Evolutionary conservation across 2,113 vertebrate species (phyloP), one percentile per base, ranked within the genome.

Genomic region (Orthonyx spaldingii): DNA sequence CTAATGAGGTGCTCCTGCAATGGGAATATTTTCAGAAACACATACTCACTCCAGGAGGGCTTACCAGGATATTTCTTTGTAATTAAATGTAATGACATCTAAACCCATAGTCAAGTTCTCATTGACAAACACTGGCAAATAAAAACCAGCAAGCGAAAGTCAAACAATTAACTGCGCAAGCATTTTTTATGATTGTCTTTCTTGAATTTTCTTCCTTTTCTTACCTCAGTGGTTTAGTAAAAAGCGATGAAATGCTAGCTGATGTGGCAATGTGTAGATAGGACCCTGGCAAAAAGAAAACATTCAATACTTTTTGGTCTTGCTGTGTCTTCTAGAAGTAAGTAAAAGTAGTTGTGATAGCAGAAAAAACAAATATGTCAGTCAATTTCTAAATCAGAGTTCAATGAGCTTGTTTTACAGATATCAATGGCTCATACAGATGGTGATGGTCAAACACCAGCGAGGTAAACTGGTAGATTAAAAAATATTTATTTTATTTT

Each of bases 21-120:
- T 2, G 60, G 56, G 61, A 84, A 61, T 46, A 22, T 28, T 84
- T 64, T 56, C 87, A 90, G 72, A 75, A 90, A 44, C 57, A 60
- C 5, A 53, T 6, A 37, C 49, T 63, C 60, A 39, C 7, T 7
- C 76, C 60, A 86, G 83, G 64, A 94, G 52, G 72, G 44, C 52
- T 90, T 90, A 69, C 79, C 83, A 53, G 60, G 74, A 15, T 64
- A 59, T 57, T 65, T 94, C 89, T 78, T 61, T 22, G 64, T 89
- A 90, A 94, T 84, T 90, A 82, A 82, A 87, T 84, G 69, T 79
- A 90, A 68, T 89, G 89, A 75, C 60, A 84, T 68, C 28, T 70
- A 84, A 63, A 84, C 18, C 30, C 4, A 0, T 47, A 75, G 64
- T 84, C 64, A 75, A 71, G 37, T 49, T 72, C 85, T 78, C n/a